Evolutionary conservation across 2,113 vertebrate genomes (phyloP).

Genomic region (Lepisosteus osseus): DNA sequence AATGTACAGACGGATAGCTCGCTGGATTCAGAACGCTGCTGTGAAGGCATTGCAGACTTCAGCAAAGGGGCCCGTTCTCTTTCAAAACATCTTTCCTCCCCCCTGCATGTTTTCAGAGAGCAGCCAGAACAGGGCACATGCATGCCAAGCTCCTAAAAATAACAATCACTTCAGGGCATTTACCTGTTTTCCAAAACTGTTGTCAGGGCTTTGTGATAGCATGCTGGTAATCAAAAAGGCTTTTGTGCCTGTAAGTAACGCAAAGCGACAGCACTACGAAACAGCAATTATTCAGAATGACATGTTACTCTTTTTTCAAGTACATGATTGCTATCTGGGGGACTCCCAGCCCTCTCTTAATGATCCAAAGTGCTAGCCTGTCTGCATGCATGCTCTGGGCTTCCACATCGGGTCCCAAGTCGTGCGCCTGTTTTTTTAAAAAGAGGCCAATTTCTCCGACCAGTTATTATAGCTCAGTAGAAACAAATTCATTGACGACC

Average conservation of each 20-base stretch:
- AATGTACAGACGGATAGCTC: no score
- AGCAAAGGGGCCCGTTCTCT: no score
- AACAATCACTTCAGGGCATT: not conserved
- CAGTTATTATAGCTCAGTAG: no score
- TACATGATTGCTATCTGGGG: not conserved
- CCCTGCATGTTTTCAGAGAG: not conserved
- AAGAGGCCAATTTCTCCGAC: no score
- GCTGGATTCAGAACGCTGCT: no score
- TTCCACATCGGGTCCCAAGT: not conserved
- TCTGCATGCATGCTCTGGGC: not conserved
- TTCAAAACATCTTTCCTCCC: no score
- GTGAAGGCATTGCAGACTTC: no score
- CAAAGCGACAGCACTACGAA: slow-evolving; percentile 1
- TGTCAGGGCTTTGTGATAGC: slow-evolving; percentile 1
- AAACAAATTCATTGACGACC: no score
- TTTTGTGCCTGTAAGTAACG: not conserved
- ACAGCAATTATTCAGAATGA: slow-evolving; percentile 1
- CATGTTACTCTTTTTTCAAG: not conserved
- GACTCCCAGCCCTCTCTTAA: not conserved
- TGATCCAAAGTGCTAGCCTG: not conserved
- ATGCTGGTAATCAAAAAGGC: slow-evolving; percentile 1
- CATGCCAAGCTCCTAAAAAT: not conserved
- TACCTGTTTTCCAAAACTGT: not conserved
- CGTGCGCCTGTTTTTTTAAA: not conserved
- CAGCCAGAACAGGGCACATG: not conserved